These are phyloP conservation scores for Aplocera efformata DNA, from an alignment of 2,888 invertebrate species.

Conservation along the genomic window DNA sequence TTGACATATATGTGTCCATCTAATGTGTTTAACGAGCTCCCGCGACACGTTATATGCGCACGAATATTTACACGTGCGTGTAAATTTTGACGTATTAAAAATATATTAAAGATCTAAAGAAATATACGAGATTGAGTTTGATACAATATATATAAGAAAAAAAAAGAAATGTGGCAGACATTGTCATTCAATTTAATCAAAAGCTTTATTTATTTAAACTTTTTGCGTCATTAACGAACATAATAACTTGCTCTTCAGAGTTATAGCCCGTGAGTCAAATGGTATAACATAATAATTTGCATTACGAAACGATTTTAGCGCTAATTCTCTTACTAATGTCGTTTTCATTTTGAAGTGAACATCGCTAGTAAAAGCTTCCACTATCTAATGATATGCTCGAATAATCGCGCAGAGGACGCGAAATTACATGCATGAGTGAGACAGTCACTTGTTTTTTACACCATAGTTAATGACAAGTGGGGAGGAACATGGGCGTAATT, in stretches of 20 bases:
- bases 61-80: too few species aligned
- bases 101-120: too few species aligned
- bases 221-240: too few species aligned
- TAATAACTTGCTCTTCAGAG: slow-evolving; percentile 1
- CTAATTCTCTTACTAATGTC: slow-evolving; percentile 39
- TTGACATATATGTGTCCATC: too few species aligned
- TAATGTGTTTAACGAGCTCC: too few species aligned
- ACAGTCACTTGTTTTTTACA: slow-evolving; percentile 51
- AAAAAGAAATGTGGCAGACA: too few species aligned
- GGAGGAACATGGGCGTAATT: slow-evolving; percentile 54
- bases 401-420: slow-evolving; percentile 42
- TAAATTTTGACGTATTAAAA: too few species aligned
- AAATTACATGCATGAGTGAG: slow-evolving; percentile 52
- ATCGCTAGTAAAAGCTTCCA: slow-evolving; percentile 38
- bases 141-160: too few species aligned
- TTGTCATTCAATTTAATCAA: too few species aligned
- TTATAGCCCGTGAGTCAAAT: slow-evolving; percentile 19
- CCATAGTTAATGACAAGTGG: slow-evolving; percentile 45
- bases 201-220: neutral
- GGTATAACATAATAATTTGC: slow-evolving; percentile 29
- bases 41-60: too few species aligned
- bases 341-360: slow-evolving; percentile 38
- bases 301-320: slow-evolving; percentile 38
- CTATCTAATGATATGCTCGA: slow-evolving; percentile 50
- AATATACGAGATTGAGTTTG: too few species aligned